Base-by-base conservation (phyloP, 2,113 vertebrate genomes). In the Chaenocephalus aceratus region DNA sequence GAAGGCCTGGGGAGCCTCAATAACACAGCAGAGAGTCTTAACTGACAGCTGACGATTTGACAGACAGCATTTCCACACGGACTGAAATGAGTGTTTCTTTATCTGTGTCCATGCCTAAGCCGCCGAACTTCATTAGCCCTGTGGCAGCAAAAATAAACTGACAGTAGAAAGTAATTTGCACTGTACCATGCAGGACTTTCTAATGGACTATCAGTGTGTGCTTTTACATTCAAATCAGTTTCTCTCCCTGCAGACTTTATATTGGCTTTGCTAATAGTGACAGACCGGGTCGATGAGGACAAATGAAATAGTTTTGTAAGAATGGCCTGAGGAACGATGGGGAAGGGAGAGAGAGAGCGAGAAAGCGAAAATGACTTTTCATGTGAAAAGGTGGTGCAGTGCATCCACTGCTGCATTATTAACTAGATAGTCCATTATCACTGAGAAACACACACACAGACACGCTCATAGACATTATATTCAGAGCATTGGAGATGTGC, bases 361-460 rank as follows among this genome's bases (percentile, higher is more conserved):
- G n/a, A 46, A 58, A n/a, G 6, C 3, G 46, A 78, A 83, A 85
- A 80, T 64, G 10, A 58, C 79, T 80, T 89, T 85, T 85, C 71
- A 66, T 21, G 77, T 77, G 74, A 68, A 83, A 89, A 86, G 66
- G 77, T 77, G 70, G 80, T 76, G 81, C 85, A 88, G 73, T 75
- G 84, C 34, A 10, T 45, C 53, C 11, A 26, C 56, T 77, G 54
- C 73, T 92, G 89, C 82, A 93, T 88, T 86, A 91, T 91, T 91
- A 80, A 92, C 72, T 5, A 79, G 75, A 78, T 48, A 56, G 64
- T 83, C 83, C 77, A 88, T 90, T 90, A 89, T 91, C 77, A 46
- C 69, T 36, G 52, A 49, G 46, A 52, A 72, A 80, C 60, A 81
- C 34, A 4, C 34, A 4, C 21, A 46, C 36, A 69, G 46, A 83